A percentile compares a stretch with the other conserved stretches of the same genome.
phyloP scores from a whole-genome alignment of 2,113 vertebrate genomes.

The Gavialis gangeticus region DNA sequence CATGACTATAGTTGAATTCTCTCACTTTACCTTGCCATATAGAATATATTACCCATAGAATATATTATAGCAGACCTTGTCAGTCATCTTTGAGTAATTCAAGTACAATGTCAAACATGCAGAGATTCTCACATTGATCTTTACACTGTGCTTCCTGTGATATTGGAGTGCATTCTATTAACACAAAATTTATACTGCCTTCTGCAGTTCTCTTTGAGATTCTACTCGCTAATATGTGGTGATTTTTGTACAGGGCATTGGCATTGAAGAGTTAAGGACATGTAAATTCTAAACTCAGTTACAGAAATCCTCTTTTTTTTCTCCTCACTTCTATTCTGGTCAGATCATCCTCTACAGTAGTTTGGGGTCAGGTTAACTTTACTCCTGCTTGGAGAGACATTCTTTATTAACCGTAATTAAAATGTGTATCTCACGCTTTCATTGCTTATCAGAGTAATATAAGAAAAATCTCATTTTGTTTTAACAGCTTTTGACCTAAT shows the following conservation, averaged over 20 bases:
- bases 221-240: neutral
- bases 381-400: neutral
- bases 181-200: neutral
- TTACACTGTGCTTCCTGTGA: neutral
- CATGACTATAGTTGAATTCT: neutral
- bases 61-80: neutral
- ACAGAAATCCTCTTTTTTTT: neutral
- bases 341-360: neutral
- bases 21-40: accelerated
- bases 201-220: neutral
- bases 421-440: neutral
- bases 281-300: neutral
- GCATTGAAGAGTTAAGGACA: neutral
- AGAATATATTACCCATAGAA: neutral
- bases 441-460: neutral
- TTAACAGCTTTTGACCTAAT: neutral
- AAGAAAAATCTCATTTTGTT: neutral
- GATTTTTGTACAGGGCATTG: accelerated
- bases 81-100: neutral
- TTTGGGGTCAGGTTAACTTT: neutral
- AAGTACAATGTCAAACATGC: accelerated
- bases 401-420: neutral
- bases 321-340: neutral
- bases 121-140: neutral
- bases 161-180: neutral